Percentiles rank a stretch among this genome's conserved stretches.
Evolutionary conservation across 2,113 vertebrate genomes (phyloP).

Genomic region (Triplophysa tibetana): DNA sequence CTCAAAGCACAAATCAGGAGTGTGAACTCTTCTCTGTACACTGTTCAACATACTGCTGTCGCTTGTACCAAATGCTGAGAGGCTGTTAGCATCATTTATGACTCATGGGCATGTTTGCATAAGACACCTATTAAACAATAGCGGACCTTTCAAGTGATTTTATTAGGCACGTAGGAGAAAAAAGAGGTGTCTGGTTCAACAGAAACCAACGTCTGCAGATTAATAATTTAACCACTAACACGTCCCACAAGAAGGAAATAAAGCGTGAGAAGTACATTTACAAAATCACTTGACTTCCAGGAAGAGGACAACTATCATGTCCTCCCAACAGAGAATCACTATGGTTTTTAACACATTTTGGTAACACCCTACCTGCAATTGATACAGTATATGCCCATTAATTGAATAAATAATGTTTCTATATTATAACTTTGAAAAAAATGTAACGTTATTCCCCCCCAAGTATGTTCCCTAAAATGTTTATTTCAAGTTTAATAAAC

Average conservation of each 20-base stretch:
- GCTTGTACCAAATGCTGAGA: constrained; percentile 15
- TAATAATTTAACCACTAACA: neutral
- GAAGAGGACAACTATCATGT: no score
- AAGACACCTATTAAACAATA: constrained; percentile 2
- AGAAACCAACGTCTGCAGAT: neutral
- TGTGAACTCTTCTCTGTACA: constrained; percentile 12
- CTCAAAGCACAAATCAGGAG: neutral
- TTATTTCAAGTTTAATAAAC: neutral
- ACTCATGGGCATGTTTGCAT: constrained; percentile 32
- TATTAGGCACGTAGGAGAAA: neutral
- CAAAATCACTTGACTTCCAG: no score
- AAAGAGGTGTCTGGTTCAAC: neutral
- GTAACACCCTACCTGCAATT: neutral
- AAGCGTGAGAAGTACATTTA: neutral
- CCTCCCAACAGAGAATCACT: no score
- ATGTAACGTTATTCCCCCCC: neutral
- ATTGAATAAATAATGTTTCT: neutral
- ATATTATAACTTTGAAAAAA: neutral
- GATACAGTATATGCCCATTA: no score
- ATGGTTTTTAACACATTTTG: neutral
- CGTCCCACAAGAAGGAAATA: neutral
- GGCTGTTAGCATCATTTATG: constrained; percentile 39
- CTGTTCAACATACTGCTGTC: constrained; percentile 12
- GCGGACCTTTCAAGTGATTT: constrained; percentile 28
- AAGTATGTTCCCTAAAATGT: neutral